Conservation (phyloP, 2,113 vertebrate species). For the Upupa epops region DNA sequence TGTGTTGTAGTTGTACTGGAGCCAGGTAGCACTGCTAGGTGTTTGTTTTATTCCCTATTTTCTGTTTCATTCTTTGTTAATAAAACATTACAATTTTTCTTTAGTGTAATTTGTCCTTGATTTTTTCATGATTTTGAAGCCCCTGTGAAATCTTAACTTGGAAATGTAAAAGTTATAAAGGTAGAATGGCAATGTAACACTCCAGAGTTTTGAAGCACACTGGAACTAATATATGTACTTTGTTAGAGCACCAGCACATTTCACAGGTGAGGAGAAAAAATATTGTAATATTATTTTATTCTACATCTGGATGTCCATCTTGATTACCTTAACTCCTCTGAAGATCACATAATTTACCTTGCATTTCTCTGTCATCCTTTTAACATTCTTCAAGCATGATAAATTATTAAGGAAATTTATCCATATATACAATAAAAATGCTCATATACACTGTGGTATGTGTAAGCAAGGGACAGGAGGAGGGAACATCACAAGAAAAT, state of each 20-base stretch:
- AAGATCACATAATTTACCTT: not conserved
- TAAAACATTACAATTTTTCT: no score
- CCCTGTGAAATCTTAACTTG: no score
- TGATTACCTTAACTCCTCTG: constrained; percentile 5
- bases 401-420: not conserved
- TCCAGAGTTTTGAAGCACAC: constrained; percentile 32
- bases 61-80: no score
- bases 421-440: not conserved
- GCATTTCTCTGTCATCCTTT: not conserved
- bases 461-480: not conserved
- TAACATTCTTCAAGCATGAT: not conserved
- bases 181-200: constrained; percentile 50
- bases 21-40: no score
- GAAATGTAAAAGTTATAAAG: constrained; percentile 46
- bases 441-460: not conserved
- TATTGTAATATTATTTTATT: not conserved
- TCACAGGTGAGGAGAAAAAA: not conserved
- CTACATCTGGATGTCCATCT: not conserved
- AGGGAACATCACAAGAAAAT: not conserved
- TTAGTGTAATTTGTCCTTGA: no score
- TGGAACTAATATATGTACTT: constrained; percentile 55
- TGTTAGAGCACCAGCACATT: not conserved
- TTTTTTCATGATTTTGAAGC: no score
- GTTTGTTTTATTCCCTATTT: no score
- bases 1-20: no score